A percentile compares a stretch with the other conserved stretches of the same genome.
Evolutionary conservation across 2,797 vertebrate species (phyloP).

Genomic region (Staurois parvus): DNA sequence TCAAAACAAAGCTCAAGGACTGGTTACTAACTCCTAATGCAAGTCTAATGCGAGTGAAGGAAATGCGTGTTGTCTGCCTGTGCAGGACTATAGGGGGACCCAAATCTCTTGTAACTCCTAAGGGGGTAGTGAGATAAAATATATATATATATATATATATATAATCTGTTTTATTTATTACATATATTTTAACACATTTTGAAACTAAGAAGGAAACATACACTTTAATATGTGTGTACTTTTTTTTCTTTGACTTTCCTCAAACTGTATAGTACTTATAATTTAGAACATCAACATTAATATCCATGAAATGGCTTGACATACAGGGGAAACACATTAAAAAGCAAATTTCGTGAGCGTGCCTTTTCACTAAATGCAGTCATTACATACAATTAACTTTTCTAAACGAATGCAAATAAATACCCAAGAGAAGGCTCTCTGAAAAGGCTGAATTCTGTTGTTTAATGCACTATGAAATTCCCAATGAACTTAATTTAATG

Average conservation of each 20-base stretch:
- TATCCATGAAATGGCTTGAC: constrained; percentile 20
- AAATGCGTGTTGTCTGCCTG: too few species aligned
- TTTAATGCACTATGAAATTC: constrained; percentile 29
- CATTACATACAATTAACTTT: constrained; percentile 46
- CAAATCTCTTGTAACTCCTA: too few species aligned
- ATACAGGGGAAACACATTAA: constrained; percentile 35
- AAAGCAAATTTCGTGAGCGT: constrained; percentile 30
- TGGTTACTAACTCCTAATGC: too few species aligned
- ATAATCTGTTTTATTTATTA: too few species aligned
- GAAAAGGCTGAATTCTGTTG: constrained; percentile 3
- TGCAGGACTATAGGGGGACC: too few species aligned
- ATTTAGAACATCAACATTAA: constrained; percentile 38
- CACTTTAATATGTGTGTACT: too few species aligned
- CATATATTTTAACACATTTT: too few species aligned
- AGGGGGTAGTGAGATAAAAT: too few species aligned
- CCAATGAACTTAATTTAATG: constrained; percentile 27
- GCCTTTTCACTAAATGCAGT: constrained; percentile 41
- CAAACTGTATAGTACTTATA: not conserved
- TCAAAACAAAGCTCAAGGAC: too few species aligned
- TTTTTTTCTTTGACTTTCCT: not conserved
- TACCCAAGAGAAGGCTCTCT: constrained; percentile 22
- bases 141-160: too few species aligned
- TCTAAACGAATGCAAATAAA: constrained; percentile 48
- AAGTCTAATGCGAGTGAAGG: too few species aligned
- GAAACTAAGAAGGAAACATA: too few species aligned